phyloP scores from a whole-genome alignment of 2,888 invertebrate species.

The Stictocephala bisonia region DNA sequence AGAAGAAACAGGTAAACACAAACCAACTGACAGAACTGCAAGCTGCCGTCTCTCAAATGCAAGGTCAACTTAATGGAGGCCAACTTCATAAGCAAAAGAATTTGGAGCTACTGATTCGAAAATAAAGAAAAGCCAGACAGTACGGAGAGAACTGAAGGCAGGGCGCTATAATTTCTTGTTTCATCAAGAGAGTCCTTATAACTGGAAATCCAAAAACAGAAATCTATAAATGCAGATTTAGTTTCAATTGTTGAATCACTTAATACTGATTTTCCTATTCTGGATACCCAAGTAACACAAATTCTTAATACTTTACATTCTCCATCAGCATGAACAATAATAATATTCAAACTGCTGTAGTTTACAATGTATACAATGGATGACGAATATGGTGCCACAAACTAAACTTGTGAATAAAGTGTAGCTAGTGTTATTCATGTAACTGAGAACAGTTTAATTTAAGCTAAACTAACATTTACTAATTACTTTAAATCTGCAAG shows the following conservation, averaged over 20 bases:
- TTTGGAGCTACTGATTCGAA: conserved; percentile 72
- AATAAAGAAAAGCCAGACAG: conserved; percentile 76
- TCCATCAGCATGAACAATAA: conserved; percentile 38
- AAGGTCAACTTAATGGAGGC: conserved; percentile 64
- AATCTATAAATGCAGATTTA: conserved; percentile 70
- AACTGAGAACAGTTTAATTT: too few relatives aligned
- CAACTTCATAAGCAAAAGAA: conserved; percentile 67
- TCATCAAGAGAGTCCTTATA: conserved; percentile 67
- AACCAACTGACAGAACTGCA: conserved; percentile 42
- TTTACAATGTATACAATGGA: too few relatives aligned
- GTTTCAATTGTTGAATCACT: conserved; percentile 70
- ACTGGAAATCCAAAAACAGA: conserved; percentile 71
- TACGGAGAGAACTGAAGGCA: conserved; percentile 66
- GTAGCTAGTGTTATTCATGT: too few relatives aligned
- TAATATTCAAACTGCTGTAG: too few relatives aligned
- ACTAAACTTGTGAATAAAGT: too few relatives aligned
- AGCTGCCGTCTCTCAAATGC: conserved; percentile 54
- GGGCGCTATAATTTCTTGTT: conserved; percentile 64
- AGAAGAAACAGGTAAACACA: conserved; percentile 57
- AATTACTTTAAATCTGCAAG: too few relatives aligned
- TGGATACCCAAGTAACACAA: conserved; percentile 60
- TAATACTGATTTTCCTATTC: conserved; percentile 71
- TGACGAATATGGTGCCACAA: too few relatives aligned
- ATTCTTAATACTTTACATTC: conserved; percentile 57
- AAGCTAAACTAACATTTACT: too few relatives aligned